Evolutionary conservation across 2,113 vertebrate genomes (phyloP).

Genomic region (Phocoena sinus): DNA sequence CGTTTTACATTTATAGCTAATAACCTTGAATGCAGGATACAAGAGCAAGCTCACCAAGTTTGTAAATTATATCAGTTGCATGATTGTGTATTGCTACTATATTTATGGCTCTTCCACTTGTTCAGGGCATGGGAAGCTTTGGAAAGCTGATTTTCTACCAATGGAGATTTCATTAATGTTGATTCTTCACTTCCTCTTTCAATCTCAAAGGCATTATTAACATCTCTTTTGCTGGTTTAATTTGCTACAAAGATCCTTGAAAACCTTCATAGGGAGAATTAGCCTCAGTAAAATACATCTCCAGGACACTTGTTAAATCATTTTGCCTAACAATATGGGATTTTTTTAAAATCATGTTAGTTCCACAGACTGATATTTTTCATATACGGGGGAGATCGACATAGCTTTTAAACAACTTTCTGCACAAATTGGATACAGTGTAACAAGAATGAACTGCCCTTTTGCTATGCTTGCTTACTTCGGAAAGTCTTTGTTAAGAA

Average conservation of each 20-base stretch:
- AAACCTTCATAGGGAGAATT: background rate
- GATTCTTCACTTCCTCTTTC: conserved; percentile 7
- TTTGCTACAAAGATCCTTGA: conserved; percentile 19
- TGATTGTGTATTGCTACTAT: background rate
- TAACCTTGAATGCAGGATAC: background rate
- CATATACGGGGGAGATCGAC: background rate
- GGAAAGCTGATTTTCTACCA: background rate
- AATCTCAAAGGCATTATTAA: conserved; percentile 19
- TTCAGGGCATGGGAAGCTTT: background rate
- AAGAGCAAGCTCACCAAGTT: background rate
- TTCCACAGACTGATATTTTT: conserved; percentile 22
- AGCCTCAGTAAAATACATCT: background rate
- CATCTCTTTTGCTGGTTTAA: conserved; percentile 21
- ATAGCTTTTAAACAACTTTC: background rate
- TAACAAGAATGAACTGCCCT: background rate
- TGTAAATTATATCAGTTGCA: background rate
- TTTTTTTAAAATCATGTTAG: background rate
- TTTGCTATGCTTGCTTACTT: conserved; percentile 40
- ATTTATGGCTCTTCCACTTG: background rate
- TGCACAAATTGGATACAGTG: conserved; percentile 16
- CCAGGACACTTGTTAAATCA: conserved; percentile 8
- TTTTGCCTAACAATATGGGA: conserved; percentile 47
- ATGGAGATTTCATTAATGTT: conserved; percentile 30
- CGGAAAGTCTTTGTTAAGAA: conserved; percentile 21
- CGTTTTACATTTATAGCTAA: conserved; percentile 23